phyloP scores from a whole-genome alignment of 2,113 vertebrate genomes.

The Periophthalmus modestus region DNA sequence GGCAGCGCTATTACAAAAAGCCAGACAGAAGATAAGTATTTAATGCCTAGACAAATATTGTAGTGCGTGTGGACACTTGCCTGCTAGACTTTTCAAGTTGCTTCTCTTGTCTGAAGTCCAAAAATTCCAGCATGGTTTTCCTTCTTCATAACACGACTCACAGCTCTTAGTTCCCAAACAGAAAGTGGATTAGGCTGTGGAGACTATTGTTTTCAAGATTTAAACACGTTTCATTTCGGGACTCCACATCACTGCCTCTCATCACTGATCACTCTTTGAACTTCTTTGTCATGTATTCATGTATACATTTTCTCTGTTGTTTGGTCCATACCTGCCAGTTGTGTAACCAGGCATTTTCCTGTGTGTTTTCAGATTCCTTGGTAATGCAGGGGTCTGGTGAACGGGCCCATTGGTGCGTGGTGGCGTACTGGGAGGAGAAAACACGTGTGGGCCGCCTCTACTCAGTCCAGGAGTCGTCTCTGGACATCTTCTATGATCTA shows the following conservation, averaged over 20 bases:
- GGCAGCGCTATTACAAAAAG: constrained; percentile 66
- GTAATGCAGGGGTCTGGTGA: constrained; percentile 91
- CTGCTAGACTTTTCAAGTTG: constrained; percentile 60
- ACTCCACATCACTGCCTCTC: not conserved
- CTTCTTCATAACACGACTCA: constrained; percentile 61
- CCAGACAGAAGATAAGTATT: constrained; percentile 71
- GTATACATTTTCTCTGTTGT: not conserved
- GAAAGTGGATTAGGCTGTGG: constrained; percentile 27
- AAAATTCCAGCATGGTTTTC: constrained; percentile 70
- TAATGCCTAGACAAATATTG: constrained; percentile 66
- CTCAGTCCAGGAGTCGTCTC: constrained; percentile 96
- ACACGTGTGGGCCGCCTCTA: constrained; percentile 95
- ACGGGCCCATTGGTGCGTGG: constrained; percentile 96
- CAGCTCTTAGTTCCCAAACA: constrained; percentile 52
- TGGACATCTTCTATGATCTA: constrained; percentile 99
- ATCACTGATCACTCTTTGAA: constrained; percentile 1
- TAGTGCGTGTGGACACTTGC: constrained; percentile 61
- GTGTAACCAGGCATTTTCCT: constrained; percentile 25
- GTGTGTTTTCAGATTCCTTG: constrained; percentile 85
- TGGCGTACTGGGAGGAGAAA: constrained; percentile 99
- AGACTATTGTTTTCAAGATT: constrained; percentile 10
- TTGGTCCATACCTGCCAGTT: not conserved
- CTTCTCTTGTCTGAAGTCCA: constrained; percentile 70
- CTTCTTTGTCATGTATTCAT: constrained; percentile 2
- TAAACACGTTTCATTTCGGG: not conserved